phyloP scores from a whole-genome alignment of 2,888 invertebrate genomes.

The Dorcus parallelipipedus region DNA sequence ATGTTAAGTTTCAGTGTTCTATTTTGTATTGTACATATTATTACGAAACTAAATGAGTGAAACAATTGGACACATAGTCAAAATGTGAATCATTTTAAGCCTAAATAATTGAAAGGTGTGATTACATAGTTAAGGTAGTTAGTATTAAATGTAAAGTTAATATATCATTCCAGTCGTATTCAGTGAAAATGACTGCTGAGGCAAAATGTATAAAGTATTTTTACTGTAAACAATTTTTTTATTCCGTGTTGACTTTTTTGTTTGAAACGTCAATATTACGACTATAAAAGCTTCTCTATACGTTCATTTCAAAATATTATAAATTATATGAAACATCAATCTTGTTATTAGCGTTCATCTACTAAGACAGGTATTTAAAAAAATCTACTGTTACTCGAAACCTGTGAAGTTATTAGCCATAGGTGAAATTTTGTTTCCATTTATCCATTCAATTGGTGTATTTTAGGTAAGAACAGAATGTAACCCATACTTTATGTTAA shows the following conservation, averaged over 20 bases:
- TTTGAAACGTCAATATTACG: slow-evolving; percentile 18
- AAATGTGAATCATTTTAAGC: slow-evolving; percentile 33
- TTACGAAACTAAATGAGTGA: slow-evolving; percentile 9
- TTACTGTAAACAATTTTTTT: slow-evolving; percentile 38
- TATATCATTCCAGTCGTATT: slow-evolving; percentile 41
- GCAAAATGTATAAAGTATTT: slow-evolving; percentile 42
- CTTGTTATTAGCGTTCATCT: slow-evolving; percentile 18
- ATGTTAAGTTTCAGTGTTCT: slow-evolving; percentile 10
- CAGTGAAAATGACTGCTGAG: slow-evolving; percentile 25
- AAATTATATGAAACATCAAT: slow-evolving; percentile 8
- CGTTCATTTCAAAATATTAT: slow-evolving; percentile 15
- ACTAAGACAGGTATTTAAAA: slow-evolving; percentile 7
- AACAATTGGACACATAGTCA: slow-evolving; percentile 17
- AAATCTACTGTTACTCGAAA: slow-evolving; percentile 27
- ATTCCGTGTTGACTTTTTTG: slow-evolving; percentile 21
- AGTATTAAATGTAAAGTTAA: slow-evolving; percentile 42
- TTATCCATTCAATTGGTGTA: slow-evolving; percentile 29
- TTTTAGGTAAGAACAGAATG: slow-evolving; percentile 34
- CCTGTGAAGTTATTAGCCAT: slow-evolving; percentile 28
- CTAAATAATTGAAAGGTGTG: slow-evolving; percentile 43
- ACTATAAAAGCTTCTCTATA: slow-evolving; percentile 17
- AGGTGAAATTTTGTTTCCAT: slow-evolving; percentile 22
- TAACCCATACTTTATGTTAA: slow-evolving; percentile 35
- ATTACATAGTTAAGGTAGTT: slow-evolving; percentile 42
- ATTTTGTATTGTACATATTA: slow-evolving; percentile 21